phyloP scores from a whole-genome alignment of 2,113 vertebrate genomes.

The Oxygymnocypris stewartii region DNA sequence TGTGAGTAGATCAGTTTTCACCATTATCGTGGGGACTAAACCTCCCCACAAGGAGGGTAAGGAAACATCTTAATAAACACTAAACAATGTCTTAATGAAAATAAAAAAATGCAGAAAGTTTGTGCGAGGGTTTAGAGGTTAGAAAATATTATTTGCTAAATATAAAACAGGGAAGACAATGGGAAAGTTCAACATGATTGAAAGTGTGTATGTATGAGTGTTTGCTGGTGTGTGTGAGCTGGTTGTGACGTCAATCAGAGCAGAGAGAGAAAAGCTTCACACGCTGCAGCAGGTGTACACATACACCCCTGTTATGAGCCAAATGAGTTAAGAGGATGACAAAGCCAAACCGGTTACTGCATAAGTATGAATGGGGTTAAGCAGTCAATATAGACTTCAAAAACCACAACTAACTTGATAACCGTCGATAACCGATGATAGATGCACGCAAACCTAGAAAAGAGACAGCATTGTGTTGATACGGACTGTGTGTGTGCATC shows the following conservation, averaged over 20 bases:
- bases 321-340: conserved; percentile 15
- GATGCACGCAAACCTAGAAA: conserved; percentile 78
- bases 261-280: background rate
- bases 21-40: background rate
- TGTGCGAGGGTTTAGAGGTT: conserved; percentile 2
- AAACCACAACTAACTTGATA: conserved; percentile 83
- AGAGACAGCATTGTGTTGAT: conserved; percentile 36
- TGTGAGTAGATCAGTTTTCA: background rate
- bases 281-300: background rate
- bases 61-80: background rate
- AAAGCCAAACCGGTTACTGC: background rate
- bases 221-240: background rate
- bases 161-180: background rate
- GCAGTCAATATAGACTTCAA: conserved; percentile 15
- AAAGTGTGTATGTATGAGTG: background rate
- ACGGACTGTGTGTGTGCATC: background rate
- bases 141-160: background rate
- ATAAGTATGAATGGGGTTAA: conserved; percentile 2
- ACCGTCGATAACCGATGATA: conserved; percentile 84
- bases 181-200: background rate
- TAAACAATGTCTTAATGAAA: background rate
- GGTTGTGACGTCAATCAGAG: background rate
- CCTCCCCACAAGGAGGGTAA: background rate
- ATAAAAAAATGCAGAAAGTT: background rate
- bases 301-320: background rate